Conservation (phyloP, 2,797 vertebrate genomes). For the Urophycis tenuis region DNA sequence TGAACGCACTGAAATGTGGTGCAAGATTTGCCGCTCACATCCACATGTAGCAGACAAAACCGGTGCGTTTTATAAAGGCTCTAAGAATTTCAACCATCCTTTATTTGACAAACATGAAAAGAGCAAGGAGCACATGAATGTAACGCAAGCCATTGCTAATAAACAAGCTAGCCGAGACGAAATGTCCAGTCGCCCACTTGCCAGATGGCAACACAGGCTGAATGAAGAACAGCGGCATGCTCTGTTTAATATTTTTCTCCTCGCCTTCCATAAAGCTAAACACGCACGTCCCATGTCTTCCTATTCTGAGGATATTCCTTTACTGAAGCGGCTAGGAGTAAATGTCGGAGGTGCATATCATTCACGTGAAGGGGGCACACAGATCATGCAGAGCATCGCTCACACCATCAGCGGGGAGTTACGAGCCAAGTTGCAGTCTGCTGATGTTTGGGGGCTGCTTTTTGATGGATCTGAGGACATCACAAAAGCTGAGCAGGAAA, state of each 20-base stretch:
- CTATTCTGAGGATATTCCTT: constrained; percentile 11
- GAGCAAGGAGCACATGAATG: not conserved
- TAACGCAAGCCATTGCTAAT: not conserved
- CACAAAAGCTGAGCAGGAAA: not conserved
- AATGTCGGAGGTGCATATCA: constrained; percentile 21
- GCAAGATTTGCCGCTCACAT: not conserved
- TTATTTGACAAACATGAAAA: constrained; percentile 17
- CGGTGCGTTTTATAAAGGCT: not conserved
- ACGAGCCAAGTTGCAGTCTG: too few relatives aligned
- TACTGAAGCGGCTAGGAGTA: constrained; percentile 19
- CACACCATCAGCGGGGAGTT: too few relatives aligned
- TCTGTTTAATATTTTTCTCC: not conserved
- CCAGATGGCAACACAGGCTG: not conserved
- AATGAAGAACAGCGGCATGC: not conserved
- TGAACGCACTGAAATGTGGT: not conserved
- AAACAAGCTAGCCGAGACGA: not conserved
- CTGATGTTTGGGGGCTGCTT: too few relatives aligned
- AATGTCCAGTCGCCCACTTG: not conserved
- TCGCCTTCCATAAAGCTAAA: too few relatives aligned
- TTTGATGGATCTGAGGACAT: too few relatives aligned
- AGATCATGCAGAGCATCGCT: not conserved
- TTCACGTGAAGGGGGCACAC: constrained; percentile 21
- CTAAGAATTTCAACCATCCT: constrained; percentile 17
- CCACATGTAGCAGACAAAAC: not conserved
- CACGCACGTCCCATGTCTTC: not conserved